Evolutionary conservation across 2,797 vertebrate species (phyloP).

Genomic region (Picus viridis): DNA sequence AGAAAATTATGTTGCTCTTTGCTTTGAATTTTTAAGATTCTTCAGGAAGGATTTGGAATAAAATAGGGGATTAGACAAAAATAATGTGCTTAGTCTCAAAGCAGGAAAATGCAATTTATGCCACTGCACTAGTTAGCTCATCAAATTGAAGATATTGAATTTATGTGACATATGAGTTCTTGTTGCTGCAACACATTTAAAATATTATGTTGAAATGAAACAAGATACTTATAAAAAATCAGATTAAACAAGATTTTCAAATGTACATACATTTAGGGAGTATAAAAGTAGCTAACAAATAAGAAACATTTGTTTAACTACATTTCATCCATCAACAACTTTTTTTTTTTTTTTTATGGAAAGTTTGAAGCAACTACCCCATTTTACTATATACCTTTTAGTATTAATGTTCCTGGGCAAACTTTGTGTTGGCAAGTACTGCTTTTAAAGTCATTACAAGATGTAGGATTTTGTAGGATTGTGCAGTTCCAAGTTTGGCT

Average conservation of each 20-base stretch:
- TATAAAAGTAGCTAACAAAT: background rate
- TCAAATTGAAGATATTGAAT: conserved; percentile 46
- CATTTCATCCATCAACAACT: background rate
- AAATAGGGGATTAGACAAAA: conserved; percentile 58
- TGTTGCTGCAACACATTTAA: conserved; percentile 44
- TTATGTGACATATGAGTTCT: conserved; percentile 29
- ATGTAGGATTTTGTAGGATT: background rate
- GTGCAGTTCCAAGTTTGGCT: background rate
- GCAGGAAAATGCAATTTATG: conserved; percentile 51
- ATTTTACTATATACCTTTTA: background rate
- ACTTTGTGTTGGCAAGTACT: background rate
- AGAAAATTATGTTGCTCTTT: conserved; percentile 2
- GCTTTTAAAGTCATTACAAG: background rate
- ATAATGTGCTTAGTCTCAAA: conserved; percentile 40
- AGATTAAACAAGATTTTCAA: conserved; percentile 18
- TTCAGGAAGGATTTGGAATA: conserved; percentile 34
- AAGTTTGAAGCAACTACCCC: background rate
- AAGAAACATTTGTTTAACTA: background rate
- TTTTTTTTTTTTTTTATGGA: background rate
- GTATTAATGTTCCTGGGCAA: background rate
- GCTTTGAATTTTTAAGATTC: conserved; percentile 3
- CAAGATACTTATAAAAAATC: background rate
- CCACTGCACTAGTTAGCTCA: conserved; percentile 22
- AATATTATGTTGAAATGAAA: conserved; percentile 39
- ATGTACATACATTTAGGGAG: background rate